A percentile compares a stretch with the other conserved stretches of the same genome.
Conservation (phyloP, 2,888 invertebrate species). For the Agonum fuliginosum region DNA sequence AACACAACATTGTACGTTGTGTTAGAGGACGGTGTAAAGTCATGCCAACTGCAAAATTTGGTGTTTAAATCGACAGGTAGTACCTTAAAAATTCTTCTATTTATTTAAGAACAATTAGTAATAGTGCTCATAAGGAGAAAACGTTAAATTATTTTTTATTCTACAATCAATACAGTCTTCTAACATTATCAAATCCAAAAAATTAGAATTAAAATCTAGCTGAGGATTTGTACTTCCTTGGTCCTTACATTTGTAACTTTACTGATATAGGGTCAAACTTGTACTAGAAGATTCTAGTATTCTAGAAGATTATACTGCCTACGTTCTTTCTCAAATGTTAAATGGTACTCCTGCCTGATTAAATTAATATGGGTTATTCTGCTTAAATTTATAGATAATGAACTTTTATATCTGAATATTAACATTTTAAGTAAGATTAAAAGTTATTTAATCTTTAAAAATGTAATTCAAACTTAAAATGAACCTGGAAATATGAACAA, state of each 20-base stretch:
- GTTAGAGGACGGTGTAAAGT: slow-evolving; percentile 4
- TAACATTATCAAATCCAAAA: background rate
- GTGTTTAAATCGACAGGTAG: slow-evolving; percentile 7
- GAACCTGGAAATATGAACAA: no score
- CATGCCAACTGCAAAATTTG: slow-evolving; percentile 1
- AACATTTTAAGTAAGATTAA: no score
- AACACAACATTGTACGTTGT: background rate
- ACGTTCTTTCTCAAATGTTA: slow-evolving; percentile 15
- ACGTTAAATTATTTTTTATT: slow-evolving; percentile 11
- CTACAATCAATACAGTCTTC: background rate
- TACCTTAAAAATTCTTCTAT: background rate
- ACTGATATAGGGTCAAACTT: slow-evolving; percentile 2
- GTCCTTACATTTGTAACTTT: slow-evolving; percentile 30
- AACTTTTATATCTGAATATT: background rate
- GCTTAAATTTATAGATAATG: background rate
- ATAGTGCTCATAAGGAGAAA: slow-evolving; percentile 12
- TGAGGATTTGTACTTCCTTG: slow-evolving; percentile 32
- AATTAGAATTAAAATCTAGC: background rate
- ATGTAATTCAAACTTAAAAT: no score
- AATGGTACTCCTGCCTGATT: background rate
- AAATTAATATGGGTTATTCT: background rate
- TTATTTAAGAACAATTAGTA: slow-evolving; percentile 23
- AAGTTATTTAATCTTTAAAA: no score
- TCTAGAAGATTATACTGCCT: slow-evolving; percentile 11
- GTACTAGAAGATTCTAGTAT: background rate